Conservation (phyloP, 2,113 vertebrate species). For the Ceuthmochares aereus region DNA sequence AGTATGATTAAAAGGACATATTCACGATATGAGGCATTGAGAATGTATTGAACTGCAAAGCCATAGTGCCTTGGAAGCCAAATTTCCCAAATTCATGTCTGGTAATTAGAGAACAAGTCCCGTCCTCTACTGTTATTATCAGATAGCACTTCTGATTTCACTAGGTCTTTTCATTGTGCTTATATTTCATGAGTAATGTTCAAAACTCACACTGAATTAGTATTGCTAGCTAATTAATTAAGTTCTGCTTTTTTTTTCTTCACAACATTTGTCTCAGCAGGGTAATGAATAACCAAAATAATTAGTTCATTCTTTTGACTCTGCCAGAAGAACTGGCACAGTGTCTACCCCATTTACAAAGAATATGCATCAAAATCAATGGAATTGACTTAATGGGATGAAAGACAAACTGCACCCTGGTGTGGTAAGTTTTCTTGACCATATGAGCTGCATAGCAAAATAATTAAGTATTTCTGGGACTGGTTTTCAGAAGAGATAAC, state of each 20-base stretch:
- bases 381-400: neutral
- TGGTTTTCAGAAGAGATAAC: neutral
- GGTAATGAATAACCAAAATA: neutral
- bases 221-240: neutral
- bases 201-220: neutral
- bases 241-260: neutral
- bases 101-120: neutral
- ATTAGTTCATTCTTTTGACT: neutral
- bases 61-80: neutral
- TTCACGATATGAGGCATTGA: neutral
- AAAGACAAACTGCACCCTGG: neutral
- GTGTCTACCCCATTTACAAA: neutral
- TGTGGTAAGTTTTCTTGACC: neutral
- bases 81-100: conserved; percentile 9
- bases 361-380: neutral
- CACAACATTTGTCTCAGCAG: neutral
- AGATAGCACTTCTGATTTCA: neutral
- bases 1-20: neutral
- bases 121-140: neutral
- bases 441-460: neutral
- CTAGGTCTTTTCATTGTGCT: neutral
- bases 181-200: neutral
- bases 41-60: conserved; percentile 14
- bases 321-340: neutral
- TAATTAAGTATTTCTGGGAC: neutral